These are phyloP conservation scores for Rhinoptilus africanus DNA, from an alignment of 2,113 vertebrate genomes.

Conservation along the genomic window DNA sequence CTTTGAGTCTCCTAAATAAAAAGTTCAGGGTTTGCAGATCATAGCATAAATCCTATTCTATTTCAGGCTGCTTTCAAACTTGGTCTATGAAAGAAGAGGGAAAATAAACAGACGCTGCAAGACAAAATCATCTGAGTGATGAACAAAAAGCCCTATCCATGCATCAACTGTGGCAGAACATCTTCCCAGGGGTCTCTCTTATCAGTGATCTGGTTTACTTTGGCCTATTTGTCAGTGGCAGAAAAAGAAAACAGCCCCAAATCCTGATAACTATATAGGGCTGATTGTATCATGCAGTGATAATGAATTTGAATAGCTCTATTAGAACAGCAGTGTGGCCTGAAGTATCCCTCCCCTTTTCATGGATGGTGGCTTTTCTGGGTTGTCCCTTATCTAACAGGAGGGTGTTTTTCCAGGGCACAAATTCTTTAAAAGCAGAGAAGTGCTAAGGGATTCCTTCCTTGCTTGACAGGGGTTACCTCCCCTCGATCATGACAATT, in stretches of 20 bases:
- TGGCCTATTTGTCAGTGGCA: conserved; percentile 61
- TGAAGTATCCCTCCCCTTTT: conserved; percentile 30
- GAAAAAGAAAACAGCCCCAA: conserved; percentile 71
- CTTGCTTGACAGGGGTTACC: conserved; percentile 3
- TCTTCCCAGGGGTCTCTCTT: conserved; percentile 63
- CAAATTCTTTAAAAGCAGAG: neutral
- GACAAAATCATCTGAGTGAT: conserved; percentile 36
- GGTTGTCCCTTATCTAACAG: conserved; percentile 27
- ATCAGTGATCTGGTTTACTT: conserved; percentile 71
- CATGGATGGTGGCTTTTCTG: neutral
- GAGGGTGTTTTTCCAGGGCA: conserved; percentile 11
- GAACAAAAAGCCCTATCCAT: conserved; percentile 38
- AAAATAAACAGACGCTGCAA: conserved; percentile 54
- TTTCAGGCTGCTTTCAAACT: conserved; percentile 40
- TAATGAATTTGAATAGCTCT: conserved; percentile 58
- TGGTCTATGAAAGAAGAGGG: conserved; percentile 14
- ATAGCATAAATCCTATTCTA: conserved; percentile 41
- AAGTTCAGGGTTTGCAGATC: conserved; percentile 9
- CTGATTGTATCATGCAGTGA: conserved; percentile 48
- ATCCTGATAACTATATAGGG: conserved; percentile 51
- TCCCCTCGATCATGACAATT: neutral
- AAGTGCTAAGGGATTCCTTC: conserved; percentile 40
- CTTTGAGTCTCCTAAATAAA: conserved; percentile 16
- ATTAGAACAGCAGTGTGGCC: conserved; percentile 9
- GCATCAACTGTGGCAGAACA: conserved; percentile 26